Base-by-base conservation (phyloP, 2,888 invertebrate species). In the Acanthococcus lagerstroemiae region DNA sequence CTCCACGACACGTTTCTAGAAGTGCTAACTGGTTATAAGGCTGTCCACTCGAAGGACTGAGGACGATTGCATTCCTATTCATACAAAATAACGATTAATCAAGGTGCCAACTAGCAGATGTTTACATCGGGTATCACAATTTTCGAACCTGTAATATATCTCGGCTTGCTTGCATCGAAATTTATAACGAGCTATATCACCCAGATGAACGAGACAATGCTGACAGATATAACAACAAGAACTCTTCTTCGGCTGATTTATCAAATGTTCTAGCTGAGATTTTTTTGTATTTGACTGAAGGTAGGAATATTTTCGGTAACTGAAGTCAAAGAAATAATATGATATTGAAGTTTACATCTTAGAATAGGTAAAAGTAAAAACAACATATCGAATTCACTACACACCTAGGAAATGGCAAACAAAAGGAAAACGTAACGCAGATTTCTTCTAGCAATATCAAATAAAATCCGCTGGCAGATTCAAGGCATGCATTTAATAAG, bases 1-100 rank as follows among this genome's bases (percentile, higher is more conserved):
- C 85, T 19, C 88, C 88, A 70, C 87, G 83, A 37, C 88, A 86
- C 71, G 88, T 87, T 76, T 89, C 86, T 70, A 93, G 79, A 55
- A 92, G 80, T 58, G 90, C 87, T 73, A 92, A 79, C 78, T 93
- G 91, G 78, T 93, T 92, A 78, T 91, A 93, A 0, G 92, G 91
- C 76, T 92, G 92, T 4, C 92, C 92, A 68, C 85, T 86, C 71
- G 83, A 83, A 65, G 87, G 86, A 3, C 86, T 85, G 65, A 87
- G 81, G 56, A 82, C 80, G 55, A 87, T 82, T 50, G 88, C 88
- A 76, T 88, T 87, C 71, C 86, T 85, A 72, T 30, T 72, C 70
- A 30, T 7, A 0, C 72, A 71, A 65, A 65, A 46, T 54, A 67
- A 12, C 37, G 52, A 27, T 58, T 61, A 9, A 48, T 22, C 21